Base-by-base conservation (phyloP, 1,140 invertebrate genomes). In the Aradophagus sp. region DNA sequence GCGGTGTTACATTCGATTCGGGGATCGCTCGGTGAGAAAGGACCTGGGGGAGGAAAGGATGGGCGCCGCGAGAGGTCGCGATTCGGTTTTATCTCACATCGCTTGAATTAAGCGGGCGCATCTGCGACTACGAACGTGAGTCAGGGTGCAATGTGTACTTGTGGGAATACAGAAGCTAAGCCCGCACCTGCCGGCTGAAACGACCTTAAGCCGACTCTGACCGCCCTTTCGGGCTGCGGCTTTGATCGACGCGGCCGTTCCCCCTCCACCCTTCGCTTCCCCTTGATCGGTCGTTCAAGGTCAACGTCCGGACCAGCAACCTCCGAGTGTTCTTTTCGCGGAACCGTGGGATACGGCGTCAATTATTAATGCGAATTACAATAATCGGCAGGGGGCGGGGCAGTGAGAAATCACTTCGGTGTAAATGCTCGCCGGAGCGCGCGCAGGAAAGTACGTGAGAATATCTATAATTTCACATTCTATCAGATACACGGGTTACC, bases 61-160 rank as follows among this genome's bases (percentile, higher is more conserved):
- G 31, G 36, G 26, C 20, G 4, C 4, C 20, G 20, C 20, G 61
- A 52, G 56, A 17, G 52, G 41, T 36, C 50, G 48, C 39, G 70
- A 48, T 67, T 58, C 50, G 73, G 77, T 78, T 80, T 79, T 80
- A 80, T 80, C 77, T 77, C 69, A 45, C 69, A 67, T 67, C 76
- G 78, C 65, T 76, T 45, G 44, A 68, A 69, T 65, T 61, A 69
- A 66, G 65, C 38, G 38, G 52, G 45, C 71, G 55, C 71, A 61
- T 55, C 59, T 71, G 59, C 13, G 59, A 65, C 39, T 38, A 41
- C 44, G 38, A 27, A 47, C 31, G 48, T 32, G 53, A 14, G 20
- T 58, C 2, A 20, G 50, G 29, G 34, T 41, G 48, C 55, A 66
- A 70, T 58, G 61, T 66, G 61, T 70, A 52, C 56, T 62, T 66